Evolutionary conservation across 2,888 invertebrate genomes (phyloP), one percentile per base, ranked within the genome.

Genomic region (Dilophus febrilis): DNA sequence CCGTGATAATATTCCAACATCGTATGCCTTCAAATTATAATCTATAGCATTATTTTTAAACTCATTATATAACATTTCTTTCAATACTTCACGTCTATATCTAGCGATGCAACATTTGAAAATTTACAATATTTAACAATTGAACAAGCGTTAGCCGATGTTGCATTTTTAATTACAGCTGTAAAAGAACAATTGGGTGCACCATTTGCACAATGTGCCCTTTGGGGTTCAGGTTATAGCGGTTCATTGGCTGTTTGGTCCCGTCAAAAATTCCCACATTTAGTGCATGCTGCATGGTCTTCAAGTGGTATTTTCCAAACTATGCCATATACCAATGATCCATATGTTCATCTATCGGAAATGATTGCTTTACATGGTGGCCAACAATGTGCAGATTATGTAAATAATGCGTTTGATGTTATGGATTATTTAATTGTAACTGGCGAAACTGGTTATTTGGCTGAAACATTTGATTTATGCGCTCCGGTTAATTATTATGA

Each of bases 211-310:
- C 18, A 31, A 19, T 36, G 40, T 4, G 36, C 39, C 30, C 11
- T 42, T 8, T 42, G 40, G 40, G 42, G 42, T 18, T 11, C 34
- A 30, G 36, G 39, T 12, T 36, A 34, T 33, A 40, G 42, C 11
- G 42, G 40, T 11, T 17, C 37, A n/a, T n/a, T 40, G 1, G 42
- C 42, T 10, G 18, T 31, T 10, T 37, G 39, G 40, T 33, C 42
- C 3, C 10, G 42, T 11, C 33, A 40, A 29, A 42, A 42, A 31
- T 42, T 36, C 35, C 42, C 42, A 10, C 32, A 42, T 29, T 11
- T 37, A 12, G 26, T 42, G 5, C 37, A 40, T 34, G 42, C 40
- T n/a, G 42, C 33, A 19, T 42, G 42, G 42, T 40, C 36, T 14
- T 40, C 40, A 4, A 40, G 40, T 26, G 35, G 35, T 3, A 26